Evolutionary conservation across 2,888 invertebrate genomes (phyloP).

Genomic region (Pachymerium ferrugineum): DNA sequence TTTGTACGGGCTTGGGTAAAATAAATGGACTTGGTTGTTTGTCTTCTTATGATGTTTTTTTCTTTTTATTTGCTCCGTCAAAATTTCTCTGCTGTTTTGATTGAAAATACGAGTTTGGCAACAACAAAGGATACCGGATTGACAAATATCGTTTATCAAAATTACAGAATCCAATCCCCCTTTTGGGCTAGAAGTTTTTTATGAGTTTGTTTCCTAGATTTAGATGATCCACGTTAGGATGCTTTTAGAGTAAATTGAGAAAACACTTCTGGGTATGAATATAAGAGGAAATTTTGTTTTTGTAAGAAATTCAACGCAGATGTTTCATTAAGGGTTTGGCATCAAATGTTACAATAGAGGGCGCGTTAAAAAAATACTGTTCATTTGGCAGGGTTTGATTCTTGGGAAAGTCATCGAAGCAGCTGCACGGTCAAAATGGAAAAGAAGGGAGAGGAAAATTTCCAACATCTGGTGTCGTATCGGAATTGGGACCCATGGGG

Average conservation of each 20-base stretch:
- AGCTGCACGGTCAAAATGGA: slow-evolving; percentile 18
- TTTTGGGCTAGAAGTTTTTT: too few relatives aligned
- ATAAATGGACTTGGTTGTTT: not conserved
- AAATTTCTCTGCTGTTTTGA: too few relatives aligned
- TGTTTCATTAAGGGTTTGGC: slow-evolving; percentile 1
- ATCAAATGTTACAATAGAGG: not conserved
- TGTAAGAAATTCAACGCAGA: not conserved
- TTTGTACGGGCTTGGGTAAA: not conserved
- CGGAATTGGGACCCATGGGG: slow-evolving; percentile 12
- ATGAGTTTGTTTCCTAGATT: too few relatives aligned
- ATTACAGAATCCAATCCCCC: not conserved
- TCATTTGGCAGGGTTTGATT: slow-evolving; percentile 15
- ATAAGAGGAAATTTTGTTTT: not conserved
- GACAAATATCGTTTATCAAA: not conserved
- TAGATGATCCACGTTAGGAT: too few relatives aligned
- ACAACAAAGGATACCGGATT: too few relatives aligned
- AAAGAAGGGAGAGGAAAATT: slow-evolving; percentile 3
- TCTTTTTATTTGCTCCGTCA: not conserved
- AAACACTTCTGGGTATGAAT: too few relatives aligned
- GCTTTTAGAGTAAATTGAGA: not conserved
- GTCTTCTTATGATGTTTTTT: not conserved
- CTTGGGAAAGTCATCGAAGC: not conserved
- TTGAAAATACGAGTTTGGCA: too few relatives aligned
- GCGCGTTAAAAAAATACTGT: not conserved
- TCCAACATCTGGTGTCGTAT: slow-evolving; percentile 18